These are phyloP conservation scores for Corythornis cristatus DNA, from an alignment of 2,113 vertebrate genomes.

Conservation along the genomic window DNA sequence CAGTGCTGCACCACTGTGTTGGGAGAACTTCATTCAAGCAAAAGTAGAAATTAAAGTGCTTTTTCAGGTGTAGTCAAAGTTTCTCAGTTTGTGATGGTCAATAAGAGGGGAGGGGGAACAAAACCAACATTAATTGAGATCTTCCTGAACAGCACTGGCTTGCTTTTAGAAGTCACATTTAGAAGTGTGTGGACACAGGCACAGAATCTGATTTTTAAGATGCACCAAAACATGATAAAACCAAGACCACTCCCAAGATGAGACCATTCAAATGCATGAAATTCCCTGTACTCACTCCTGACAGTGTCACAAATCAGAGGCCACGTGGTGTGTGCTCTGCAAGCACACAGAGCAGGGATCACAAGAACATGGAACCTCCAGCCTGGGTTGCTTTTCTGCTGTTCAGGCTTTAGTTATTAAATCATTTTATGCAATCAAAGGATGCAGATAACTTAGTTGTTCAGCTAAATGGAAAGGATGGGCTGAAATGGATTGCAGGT, in stretches of 20 bases:
- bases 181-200: neutral
- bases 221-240: neutral
- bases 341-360: accelerated
- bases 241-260: too few species aligned
- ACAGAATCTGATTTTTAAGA: neutral
- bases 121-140: neutral
- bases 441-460: neutral
- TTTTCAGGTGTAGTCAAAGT: neutral
- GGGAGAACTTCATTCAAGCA: neutral
- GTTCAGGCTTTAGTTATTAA: neutral
- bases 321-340: neutral
- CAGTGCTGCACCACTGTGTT: neutral
- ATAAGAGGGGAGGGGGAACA: neutral
- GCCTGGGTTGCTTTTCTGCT: neutral
- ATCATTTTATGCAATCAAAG: neutral
- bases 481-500: neutral
- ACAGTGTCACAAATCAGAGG: neutral
- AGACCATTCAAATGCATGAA: neutral
- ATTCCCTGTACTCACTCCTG: neutral
- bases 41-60: neutral
- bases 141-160: neutral
- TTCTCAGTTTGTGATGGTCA: neutral
- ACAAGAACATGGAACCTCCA: accelerated
- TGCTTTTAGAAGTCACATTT: neutral
- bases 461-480: neutral